A percentile compares a stretch with the other conserved stretches of the same genome.
phyloP scores from a whole-genome alignment of 2,113 vertebrate species.

The Orientallactaga bullata region DNA sequence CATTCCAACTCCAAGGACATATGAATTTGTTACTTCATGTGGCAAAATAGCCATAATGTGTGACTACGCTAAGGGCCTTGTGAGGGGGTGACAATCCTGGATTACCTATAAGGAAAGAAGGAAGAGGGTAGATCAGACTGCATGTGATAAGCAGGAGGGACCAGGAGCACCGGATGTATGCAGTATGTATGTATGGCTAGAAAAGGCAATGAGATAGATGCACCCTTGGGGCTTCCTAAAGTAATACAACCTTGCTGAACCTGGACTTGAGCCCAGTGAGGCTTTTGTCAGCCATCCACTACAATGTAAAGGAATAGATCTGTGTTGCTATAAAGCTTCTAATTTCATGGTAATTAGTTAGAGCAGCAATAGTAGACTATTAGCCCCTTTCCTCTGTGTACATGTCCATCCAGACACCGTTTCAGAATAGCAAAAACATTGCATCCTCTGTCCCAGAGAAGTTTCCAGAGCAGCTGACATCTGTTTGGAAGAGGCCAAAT shows the following conservation, averaged over 20 bases:
- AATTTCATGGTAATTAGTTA: background rate
- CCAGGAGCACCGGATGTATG: background rate
- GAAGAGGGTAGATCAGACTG: background rate
- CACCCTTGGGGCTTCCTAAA: background rate
- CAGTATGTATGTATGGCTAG: background rate
- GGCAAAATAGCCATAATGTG: background rate
- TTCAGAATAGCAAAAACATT: background rate
- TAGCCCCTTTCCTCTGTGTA: background rate
- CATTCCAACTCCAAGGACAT: constrained; percentile 34
- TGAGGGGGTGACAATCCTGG: background rate
- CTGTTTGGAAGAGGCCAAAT: background rate
- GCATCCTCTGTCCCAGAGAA: background rate
- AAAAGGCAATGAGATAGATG: background rate
- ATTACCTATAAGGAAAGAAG: background rate
- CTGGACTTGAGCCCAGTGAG: background rate
- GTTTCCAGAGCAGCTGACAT: background rate
- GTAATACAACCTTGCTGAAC: background rate
- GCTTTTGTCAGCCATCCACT: background rate
- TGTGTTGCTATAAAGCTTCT: background rate
- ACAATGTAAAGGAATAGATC: background rate
- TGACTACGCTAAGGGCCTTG: background rate
- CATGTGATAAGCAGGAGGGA: background rate
- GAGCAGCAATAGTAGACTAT: background rate
- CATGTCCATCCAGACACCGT: background rate
- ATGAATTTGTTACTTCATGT: background rate